Evolutionary conservation across 2,888 invertebrate genomes (phyloP), one percentile per base, ranked within the genome.

Genomic region (Coelinius sp.): DNA sequence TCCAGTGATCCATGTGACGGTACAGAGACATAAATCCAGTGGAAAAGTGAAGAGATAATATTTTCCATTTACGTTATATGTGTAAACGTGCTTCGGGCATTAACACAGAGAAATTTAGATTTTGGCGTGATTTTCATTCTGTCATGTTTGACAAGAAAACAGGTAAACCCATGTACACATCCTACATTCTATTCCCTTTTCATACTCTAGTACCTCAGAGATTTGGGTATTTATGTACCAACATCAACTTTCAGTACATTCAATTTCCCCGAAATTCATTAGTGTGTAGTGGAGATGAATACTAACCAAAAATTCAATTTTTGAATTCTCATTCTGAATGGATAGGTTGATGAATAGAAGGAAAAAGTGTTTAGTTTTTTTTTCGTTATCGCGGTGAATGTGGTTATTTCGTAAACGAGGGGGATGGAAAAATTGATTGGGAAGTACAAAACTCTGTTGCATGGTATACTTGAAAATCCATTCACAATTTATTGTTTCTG

Each of bases 121-220:
- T 67, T 67, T 20, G 35, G 22, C 12, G 49, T 59, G 66, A 71
- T 66, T 49, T 71, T 62, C 14, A 67, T 59, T 24, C 46, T 53
- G 66, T 46, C 66, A 71, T 71, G 71, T 59, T 71, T 24, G 66
- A 66, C 24, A 35, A 22, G 22, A 27, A n/a, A 17, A 59, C 46
- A n/a, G 66, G 59, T 71, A 59, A 67, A 64, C 12, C 46, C 44
- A 6, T 17, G n/a, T 1, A 25, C 12, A 53, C 7, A 10, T 53
- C n/a, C 41, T 49, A 24, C 35, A 24, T n/a, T 46, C 27, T 20
- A 64, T 72, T 67, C 69, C 67, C 68, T 63, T 22, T 25, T 24
- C 22, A 41, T 25, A 12, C 12, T 38, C 12, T 62, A 67, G 12
- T 38, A 31, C 25, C 38, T 24, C 20, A 1, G 24, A 44, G 27